phyloP scores from a whole-genome alignment of 2,113 vertebrate species.

The Cygnus atratus region DNA sequence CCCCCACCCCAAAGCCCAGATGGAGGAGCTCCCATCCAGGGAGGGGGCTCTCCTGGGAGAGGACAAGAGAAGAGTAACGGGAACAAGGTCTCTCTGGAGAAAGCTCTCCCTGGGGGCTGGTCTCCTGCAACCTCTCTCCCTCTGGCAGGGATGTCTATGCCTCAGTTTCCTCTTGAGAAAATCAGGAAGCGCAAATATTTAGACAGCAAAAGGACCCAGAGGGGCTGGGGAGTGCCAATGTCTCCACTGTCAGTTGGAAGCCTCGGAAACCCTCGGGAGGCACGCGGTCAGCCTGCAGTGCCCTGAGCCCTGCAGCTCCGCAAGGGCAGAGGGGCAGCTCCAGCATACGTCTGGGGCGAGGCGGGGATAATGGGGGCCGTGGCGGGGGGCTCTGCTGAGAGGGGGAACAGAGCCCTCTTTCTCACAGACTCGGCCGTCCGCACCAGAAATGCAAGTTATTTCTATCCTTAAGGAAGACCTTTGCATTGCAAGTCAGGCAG shows the following conservation, averaged over 20 bases:
- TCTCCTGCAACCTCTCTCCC: neutral
- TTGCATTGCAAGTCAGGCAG: slow-evolving; percentile 59
- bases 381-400: neutral
- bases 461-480: slow-evolving; percentile 78
- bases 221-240: neutral
- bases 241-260: neutral
- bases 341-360: neutral
- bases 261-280: neutral
- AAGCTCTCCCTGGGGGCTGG: neutral
- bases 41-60: neutral
- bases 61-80: neutral
- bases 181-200: slow-evolving; percentile 4
- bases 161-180: slow-evolving; percentile 21
- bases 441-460: slow-evolving; percentile 82
- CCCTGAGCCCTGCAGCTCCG: neutral
- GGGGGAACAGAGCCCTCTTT: slow-evolving; percentile 77
- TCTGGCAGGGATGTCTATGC: neutral
- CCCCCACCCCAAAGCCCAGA: neutral
- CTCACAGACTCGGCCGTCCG: slow-evolving; percentile 60
- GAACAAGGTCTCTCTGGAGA: neutral
- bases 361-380: neutral
- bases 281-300: neutral
- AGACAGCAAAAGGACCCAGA: neutral
- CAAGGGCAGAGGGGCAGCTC: neutral
- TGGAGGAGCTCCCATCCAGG: rapidly evolving